A percentile compares a stretch with the other conserved stretches of the same genome.
These are phyloP conservation scores for Hycleus phaleratus DNA, from an alignment of 1,140 invertebrate species.

Conservation along the genomic window DNA sequence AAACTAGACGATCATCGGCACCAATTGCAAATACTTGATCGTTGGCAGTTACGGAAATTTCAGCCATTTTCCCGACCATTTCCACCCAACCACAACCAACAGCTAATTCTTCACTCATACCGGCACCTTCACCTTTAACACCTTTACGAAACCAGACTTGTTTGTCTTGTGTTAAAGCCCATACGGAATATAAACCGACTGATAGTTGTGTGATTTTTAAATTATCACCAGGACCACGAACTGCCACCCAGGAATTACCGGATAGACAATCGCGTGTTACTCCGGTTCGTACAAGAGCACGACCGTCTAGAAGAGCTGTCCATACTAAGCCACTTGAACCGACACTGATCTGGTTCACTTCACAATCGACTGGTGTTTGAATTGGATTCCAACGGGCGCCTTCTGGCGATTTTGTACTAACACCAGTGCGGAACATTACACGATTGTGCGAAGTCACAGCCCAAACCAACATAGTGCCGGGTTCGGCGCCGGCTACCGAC, in stretches of 20 bases:
- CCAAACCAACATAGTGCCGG: slow-evolving; percentile 76
- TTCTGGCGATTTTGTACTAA: slow-evolving; percentile 73
- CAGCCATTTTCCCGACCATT: slow-evolving; percentile 75
- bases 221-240: slow-evolving; percentile 63
- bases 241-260: slow-evolving; percentile 73
- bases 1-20: slow-evolving; percentile 63
- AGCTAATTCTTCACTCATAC: slow-evolving; percentile 60
- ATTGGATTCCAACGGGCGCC: slow-evolving; percentile 74
- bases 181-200: slow-evolving; percentile 77
- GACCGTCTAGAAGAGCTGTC: slow-evolving; percentile 74
- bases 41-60: slow-evolving; percentile 75
- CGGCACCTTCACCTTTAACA: slow-evolving; percentile 61
- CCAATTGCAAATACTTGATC: slow-evolving; percentile 76
- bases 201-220: slow-evolving; percentile 67
- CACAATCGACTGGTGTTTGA: slow-evolving; percentile 61
- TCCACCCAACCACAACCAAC: slow-evolving; percentile 73
- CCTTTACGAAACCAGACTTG: slow-evolving; percentile 87
- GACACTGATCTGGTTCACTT: slow-evolving; percentile 76
- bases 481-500: slow-evolving; percentile 64
- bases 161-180: slow-evolving; percentile 77
- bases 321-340: slow-evolving; percentile 78
- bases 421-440: slow-evolving; percentile 73
- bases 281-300: slow-evolving; percentile 66
- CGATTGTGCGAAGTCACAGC: slow-evolving; percentile 82
- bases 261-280: slow-evolving; percentile 35